phyloP scores from a whole-genome alignment of 2,888 invertebrate genomes.

The Rotaria socialis region DNA sequence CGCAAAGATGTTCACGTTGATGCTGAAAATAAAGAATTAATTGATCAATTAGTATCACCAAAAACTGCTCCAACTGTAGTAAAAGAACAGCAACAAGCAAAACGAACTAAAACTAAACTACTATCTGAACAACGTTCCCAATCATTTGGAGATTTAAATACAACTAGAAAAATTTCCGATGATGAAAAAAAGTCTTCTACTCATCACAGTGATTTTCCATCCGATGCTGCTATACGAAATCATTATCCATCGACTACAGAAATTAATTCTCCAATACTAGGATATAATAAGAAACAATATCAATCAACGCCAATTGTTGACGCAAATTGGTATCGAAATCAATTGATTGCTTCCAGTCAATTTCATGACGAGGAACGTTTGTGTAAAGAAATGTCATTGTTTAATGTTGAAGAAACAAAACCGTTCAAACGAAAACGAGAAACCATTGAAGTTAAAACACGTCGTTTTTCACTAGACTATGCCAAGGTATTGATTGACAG shows the following conservation, averaged over 20 bases:
- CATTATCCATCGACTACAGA: not conserved
- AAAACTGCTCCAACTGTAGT: not conserved
- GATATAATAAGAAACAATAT: not conserved
- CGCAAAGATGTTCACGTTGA: conserved; percentile 91
- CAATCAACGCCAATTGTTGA: not conserved
- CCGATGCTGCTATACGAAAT: too few relatives aligned
- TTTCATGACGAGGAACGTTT: not conserved
- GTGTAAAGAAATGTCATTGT: not conserved
- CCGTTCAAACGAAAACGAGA: not conserved
- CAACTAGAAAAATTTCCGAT: not conserved
- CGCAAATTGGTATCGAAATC: not conserved
- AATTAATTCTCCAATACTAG: not conserved
- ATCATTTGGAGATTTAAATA: not conserved
- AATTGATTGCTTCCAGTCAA: not conserved
- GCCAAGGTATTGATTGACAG: not conserved
- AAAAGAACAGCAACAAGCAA: not conserved
- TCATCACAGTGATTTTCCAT: too few relatives aligned
- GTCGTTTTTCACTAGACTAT: too few relatives aligned
- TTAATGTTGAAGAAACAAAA: not conserved
- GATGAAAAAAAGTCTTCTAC: not conserved
- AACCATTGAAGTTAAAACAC: not conserved
- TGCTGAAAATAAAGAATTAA: conserved; percentile 70
- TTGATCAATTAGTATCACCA: not conserved
- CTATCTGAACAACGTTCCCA: not conserved
- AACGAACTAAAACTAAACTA: not conserved